Evolutionary conservation across 2,797 vertebrate species (phyloP), one percentile per base, ranked within the genome.

Genomic region (Hydrocynus forskahlii): DNA sequence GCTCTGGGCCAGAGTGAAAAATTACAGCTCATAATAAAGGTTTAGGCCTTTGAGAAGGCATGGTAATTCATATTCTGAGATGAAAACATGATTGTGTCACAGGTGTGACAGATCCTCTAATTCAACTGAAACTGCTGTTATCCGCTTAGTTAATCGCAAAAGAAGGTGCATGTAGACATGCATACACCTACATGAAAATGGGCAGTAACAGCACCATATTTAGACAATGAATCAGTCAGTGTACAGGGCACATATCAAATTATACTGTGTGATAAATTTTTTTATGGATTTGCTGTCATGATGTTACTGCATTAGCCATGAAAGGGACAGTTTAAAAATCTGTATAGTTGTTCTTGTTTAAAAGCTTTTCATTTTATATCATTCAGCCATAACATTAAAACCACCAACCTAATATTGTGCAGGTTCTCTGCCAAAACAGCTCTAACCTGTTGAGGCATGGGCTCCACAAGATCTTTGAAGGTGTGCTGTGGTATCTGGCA

Each of bases 81-180:
- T 67, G 73, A 74, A 81, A 59, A n/a, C 10, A n/a, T 62, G 76
- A 86, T 79, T 77, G 48, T 79, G 68, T 79, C 78, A 57, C 45
- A 62, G 35, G 25, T 64, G 69, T 83, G 77, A 75, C 38, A 79
- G 21, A 62, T 23, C 23, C 55, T 70, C 57, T 83, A 71, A n/a
- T 60, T 72, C 38, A 75, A 45, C 43, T 21, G 75, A 52, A 78
- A 23, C 54, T 10, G 3, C 6, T 16, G n/a, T 55, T 79, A 54
- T 75, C 57, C 76, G 57, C n/a, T 70, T 82, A 75, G 55, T 70
- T 79, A 76, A 74, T 78, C 23, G 78, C 16, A 62, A 21, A 10
- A 63, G 40, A 60, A 57, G 62, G 52, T 17, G 4, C 10, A 16
- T 13, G 7, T 40, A 59, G n/a, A 29, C 64, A 78, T 50, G 25